These are phyloP conservation scores for Melinaea menophilus DNA, from an alignment of 2,888 invertebrate species.

Conservation along the genomic window DNA sequence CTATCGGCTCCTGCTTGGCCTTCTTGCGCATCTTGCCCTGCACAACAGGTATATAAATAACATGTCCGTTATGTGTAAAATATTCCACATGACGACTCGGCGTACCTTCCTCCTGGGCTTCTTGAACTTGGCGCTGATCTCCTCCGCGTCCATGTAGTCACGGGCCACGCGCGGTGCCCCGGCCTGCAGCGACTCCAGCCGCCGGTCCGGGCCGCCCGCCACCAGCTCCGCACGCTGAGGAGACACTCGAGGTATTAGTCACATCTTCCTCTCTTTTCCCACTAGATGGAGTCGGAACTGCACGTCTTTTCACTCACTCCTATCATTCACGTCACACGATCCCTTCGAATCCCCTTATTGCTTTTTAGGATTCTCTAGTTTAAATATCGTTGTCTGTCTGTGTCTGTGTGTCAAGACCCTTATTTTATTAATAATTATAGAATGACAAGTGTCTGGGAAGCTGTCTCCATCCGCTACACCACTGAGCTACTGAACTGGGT, in stretches of 20 bases:
- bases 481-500: too few relatives aligned
- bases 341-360: too few relatives aligned
- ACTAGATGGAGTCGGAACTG: too few relatives aligned
- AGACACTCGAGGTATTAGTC: not conserved
- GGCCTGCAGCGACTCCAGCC: slow-evolving; percentile 84
- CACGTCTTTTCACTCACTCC: too few relatives aligned
- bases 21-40: slow-evolving; percentile 69
- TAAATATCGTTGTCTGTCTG: too few relatives aligned
- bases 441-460: too few relatives aligned
- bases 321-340: too few relatives aligned
- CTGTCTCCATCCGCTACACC: too few relatives aligned
- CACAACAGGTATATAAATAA: not conserved
- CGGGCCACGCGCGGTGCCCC: slow-evolving; percentile 85
- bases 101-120: slow-evolving; percentile 87
- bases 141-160: slow-evolving; percentile 92
- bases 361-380: too few relatives aligned
- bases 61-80: not conserved
- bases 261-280: not conserved
- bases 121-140: slow-evolving; percentile 90
- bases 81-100: not conserved
- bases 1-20: slow-evolving; percentile 71
- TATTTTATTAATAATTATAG: too few relatives aligned
- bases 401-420: too few relatives aligned
- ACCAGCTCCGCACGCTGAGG: slow-evolving; percentile 45
- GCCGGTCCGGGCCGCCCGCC: slow-evolving; percentile 69